These are phyloP conservation scores for Quadroppia sp. DNA, from an alignment of 2,888 invertebrate species.

Conservation along the genomic window DNA sequence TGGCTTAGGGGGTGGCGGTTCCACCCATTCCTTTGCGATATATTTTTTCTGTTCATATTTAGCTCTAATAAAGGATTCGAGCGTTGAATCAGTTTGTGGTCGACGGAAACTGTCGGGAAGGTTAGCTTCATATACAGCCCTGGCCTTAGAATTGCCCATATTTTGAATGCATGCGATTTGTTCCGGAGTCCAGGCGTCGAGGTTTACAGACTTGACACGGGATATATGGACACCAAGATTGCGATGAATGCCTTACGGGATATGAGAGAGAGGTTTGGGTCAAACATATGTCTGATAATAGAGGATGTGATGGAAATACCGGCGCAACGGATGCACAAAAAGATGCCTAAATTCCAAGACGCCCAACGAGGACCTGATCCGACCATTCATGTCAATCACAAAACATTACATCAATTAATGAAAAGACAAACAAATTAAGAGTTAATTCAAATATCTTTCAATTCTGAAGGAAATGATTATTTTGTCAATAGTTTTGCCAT, in stretches of 20 bases:
- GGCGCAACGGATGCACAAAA: constrained; percentile 96
- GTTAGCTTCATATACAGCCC: constrained; percentile 96
- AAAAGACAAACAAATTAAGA: too few species aligned
- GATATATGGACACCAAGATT: constrained; percentile 98
- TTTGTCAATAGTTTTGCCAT: too few species aligned
- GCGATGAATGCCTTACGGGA: constrained; percentile 72
- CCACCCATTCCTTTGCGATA: constrained; percentile 94
- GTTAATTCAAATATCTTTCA: too few species aligned
- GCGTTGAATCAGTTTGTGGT: constrained; percentile 83
- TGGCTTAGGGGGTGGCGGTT: constrained; percentile 76
- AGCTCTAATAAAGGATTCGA: constrained; percentile 93
- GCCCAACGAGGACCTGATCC: constrained; percentile 95
- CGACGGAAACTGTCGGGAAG: constrained; percentile 90
- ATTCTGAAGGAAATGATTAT: too few species aligned
- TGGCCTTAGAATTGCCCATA: constrained; percentile 95
- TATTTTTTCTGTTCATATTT: constrained; percentile 99
- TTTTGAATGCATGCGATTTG: constrained; percentile 91
- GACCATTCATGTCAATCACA: too few species aligned
- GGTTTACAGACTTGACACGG: constrained; percentile 94
- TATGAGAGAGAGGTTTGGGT: too few species aligned
- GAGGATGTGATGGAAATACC: constrained; percentile 56
- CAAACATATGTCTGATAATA: not conserved
- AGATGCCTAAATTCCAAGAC: constrained; percentile 97
- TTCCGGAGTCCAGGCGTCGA: constrained; percentile 97
- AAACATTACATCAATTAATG: too few species aligned